Conservation (phyloP, 1,140 invertebrate species). For the Ceratitis capitata region DNA sequence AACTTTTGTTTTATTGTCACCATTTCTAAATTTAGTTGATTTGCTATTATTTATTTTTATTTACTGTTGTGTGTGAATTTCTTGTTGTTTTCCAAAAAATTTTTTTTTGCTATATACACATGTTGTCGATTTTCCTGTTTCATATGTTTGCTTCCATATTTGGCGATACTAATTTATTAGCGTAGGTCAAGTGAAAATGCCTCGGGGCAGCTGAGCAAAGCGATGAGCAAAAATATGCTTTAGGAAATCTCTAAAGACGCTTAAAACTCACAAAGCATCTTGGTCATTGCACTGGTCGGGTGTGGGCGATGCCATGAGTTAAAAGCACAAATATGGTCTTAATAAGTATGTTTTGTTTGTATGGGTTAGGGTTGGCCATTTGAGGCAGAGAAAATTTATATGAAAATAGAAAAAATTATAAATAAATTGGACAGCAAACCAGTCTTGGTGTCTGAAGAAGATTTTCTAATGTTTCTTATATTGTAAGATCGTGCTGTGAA, state of each 20-base stretch:
- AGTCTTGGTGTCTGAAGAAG: too few relatives aligned
- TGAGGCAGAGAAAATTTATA: too few relatives aligned
- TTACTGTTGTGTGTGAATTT: too few relatives aligned
- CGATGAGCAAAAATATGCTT: not conserved
- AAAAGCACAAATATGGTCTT: not conserved
- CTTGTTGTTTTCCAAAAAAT: not conserved
- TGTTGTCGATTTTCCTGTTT: not conserved
- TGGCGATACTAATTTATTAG: not conserved
- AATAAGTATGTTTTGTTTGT: too few relatives aligned
- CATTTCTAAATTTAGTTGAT: not conserved
- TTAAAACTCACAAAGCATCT: not conserved
- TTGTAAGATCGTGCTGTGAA: too few relatives aligned
- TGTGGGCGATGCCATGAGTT: not conserved
- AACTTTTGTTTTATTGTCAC: not conserved
- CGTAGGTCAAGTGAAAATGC: conserved; percentile 10
- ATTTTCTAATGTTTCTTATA: too few relatives aligned
- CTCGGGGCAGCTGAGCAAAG: not conserved
- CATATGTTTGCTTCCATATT: not conserved
- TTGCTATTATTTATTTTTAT: not conserved
- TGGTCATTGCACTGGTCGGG: not conserved
- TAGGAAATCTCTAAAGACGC: not conserved
- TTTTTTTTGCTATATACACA: not conserved
- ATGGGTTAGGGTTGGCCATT: too few relatives aligned
- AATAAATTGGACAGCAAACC: too few relatives aligned
- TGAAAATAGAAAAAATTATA: too few relatives aligned